Conservation (phyloP, 92 coral and sea anemone genomes). For the Zoanthus sociatus region DNA sequence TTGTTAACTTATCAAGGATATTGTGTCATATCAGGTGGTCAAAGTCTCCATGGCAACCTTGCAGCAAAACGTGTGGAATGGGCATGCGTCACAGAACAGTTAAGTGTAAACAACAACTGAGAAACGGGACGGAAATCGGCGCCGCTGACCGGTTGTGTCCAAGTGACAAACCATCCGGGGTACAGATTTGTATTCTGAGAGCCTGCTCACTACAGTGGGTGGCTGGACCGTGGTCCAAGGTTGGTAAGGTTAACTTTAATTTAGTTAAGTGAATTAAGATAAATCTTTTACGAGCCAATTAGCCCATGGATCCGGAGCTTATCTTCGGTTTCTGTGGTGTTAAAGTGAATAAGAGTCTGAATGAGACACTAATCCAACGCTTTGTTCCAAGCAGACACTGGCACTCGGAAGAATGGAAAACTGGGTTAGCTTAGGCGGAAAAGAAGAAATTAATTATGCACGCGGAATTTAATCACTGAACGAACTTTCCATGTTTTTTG, state of each 20-base stretch:
- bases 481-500: too few species aligned
- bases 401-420: too few species aligned
- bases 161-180: slow-evolving; percentile 90
- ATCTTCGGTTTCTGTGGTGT: too few species aligned
- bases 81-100: slow-evolving; percentile 86
- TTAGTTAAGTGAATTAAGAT: too few species aligned
- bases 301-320: too few species aligned
- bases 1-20: neutral
- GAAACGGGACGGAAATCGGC: slow-evolving; percentile 67
- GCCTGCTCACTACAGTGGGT: slow-evolving; percentile 88
- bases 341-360: too few species aligned
- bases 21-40: slow-evolving; percentile 80
- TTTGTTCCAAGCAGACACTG: too few species aligned
- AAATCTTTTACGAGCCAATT: too few species aligned
- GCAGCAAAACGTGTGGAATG: slow-evolving; percentile 84
- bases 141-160: slow-evolving; percentile 72
- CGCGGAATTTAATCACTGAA: too few species aligned
- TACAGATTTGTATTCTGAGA: slow-evolving; percentile 80
- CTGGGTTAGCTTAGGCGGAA: too few species aligned
- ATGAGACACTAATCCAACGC: too few species aligned
- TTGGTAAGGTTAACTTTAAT: slow-evolving; percentile 18
- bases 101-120: slow-evolving; percentile 73
- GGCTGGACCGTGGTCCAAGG: slow-evolving; percentile 87
- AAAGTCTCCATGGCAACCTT: slow-evolving; percentile 84
- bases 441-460: too few species aligned